Conservation (phyloP, 2,797 vertebrate genomes). For the Tamandua tetradactyla region DNA sequence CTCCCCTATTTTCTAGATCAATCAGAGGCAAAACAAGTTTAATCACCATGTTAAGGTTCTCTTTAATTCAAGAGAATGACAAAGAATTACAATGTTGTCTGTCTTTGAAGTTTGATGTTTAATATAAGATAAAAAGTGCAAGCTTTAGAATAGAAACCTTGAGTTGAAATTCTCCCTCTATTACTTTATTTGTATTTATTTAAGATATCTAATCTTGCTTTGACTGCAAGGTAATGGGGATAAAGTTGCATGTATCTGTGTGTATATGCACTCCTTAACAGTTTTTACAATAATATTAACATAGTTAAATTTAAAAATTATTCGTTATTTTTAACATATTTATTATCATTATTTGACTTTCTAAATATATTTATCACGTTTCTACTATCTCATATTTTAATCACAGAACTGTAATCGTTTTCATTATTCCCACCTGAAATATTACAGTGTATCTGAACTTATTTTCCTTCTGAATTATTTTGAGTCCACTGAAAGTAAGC, state of each 20-base stretch:
- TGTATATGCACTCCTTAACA: not conserved
- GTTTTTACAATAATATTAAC: not conserved
- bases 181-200: not conserved
- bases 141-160: not conserved
- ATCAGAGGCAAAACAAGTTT: not conserved
- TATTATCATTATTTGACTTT: not conserved
- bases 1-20: not conserved
- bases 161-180: not conserved
- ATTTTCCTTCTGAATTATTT: no score
- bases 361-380: not conserved
- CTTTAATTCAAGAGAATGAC: no score
- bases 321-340: not conserved
- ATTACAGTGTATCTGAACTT: no score
- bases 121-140: not conserved
- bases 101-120: not conserved
- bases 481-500: no score
- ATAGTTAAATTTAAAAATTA: not conserved
- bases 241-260: not conserved
- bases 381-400: not conserved
- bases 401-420: not conserved
- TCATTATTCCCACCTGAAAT: no score
- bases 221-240: not conserved
- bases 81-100: not conserved
- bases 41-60: not conserved
- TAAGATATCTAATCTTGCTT: not conserved